Percentiles rank a stretch among this genome's conserved stretches.
These are phyloP conservation scores for Halcyon senegalensis DNA, from an alignment of 2,113 vertebrate species.

Conservation along the genomic window DNA sequence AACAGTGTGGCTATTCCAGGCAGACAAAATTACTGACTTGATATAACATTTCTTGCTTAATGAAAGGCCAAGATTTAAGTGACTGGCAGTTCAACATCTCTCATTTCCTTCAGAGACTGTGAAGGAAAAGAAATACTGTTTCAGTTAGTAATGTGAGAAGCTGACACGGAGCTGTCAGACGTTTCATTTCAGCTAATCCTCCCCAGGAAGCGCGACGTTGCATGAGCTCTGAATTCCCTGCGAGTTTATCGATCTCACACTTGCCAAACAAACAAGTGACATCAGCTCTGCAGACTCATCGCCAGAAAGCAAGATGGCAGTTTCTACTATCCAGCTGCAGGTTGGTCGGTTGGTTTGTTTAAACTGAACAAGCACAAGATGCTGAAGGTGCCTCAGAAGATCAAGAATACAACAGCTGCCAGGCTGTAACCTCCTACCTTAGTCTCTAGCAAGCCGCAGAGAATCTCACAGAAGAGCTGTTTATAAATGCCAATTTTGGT, in stretches of 20 bases:
- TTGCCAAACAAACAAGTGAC: constrained; percentile 10
- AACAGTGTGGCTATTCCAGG: background rate
- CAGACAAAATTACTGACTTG: background rate
- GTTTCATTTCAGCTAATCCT: constrained; percentile 25
- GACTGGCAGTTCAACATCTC: constrained; percentile 23
- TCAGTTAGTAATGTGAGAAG: constrained; percentile 33
- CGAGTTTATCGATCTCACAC: background rate
- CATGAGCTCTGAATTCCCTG: constrained; percentile 9
- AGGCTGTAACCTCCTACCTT: background rate
- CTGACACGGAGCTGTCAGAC: constrained; percentile 44
- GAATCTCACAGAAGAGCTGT: background rate
- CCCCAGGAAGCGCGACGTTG: background rate
- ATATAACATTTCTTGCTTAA: constrained; percentile 25
- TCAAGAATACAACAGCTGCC: background rate
- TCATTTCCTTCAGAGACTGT: constrained; percentile 26
- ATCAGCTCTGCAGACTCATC: background rate
- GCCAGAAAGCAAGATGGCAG: background rate
- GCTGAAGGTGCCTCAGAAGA: background rate
- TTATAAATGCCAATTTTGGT: background rate
- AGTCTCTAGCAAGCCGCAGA: background rate
- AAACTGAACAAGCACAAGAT: background rate
- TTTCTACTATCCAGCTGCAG: background rate
- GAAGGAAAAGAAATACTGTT: constrained; percentile 34
- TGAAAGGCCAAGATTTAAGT: constrained; percentile 11
- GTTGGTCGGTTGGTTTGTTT: background rate